A percentile compares a stretch with the other conserved stretches of the same genome.
Conservation (phyloP, 2,113 vertebrate genomes). For the Megaleporinus macrocephalus region DNA sequence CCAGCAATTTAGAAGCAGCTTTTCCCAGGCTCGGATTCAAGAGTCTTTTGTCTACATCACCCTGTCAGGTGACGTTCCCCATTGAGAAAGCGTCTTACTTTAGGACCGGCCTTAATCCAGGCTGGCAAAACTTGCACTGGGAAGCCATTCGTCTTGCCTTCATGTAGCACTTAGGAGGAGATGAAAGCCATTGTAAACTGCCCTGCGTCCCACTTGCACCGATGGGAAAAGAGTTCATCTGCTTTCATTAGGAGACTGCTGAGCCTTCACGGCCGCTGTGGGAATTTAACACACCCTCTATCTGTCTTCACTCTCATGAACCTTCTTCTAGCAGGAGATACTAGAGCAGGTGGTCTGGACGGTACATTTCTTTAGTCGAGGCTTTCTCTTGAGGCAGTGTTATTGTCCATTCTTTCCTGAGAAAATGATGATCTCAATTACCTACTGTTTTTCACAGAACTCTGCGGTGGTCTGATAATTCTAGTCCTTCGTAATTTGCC, state of each 20-base stretch:
- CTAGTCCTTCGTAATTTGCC: too few relatives aligned
- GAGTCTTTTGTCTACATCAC: constrained; percentile 11
- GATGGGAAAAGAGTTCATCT: not conserved
- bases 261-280: not conserved
- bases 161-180: not conserved
- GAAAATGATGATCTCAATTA: too few relatives aligned
- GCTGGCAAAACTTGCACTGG: constrained; percentile 3
- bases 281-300: constrained; percentile 17
- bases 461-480: too few relatives aligned
- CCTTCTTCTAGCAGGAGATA: not conserved
- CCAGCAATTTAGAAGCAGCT: constrained; percentile 22
- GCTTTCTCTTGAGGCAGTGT: too few relatives aligned
- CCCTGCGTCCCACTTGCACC: constrained; percentile 2
- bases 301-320: not conserved
- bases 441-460: too few relatives aligned
- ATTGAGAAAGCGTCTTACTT: not conserved
- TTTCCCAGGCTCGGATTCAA: not conserved
- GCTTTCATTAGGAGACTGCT: not conserved
- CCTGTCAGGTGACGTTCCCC: not conserved
- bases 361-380: too few relatives aligned
- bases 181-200: constrained; percentile 5
- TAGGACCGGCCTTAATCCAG: constrained; percentile 4
- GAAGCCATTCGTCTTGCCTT: not conserved
- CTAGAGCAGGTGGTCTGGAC: not conserved
- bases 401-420: too few relatives aligned